Evolutionary conservation across 1,140 invertebrate genomes (phyloP).

Genomic region (Hermetia illucens): DNA sequence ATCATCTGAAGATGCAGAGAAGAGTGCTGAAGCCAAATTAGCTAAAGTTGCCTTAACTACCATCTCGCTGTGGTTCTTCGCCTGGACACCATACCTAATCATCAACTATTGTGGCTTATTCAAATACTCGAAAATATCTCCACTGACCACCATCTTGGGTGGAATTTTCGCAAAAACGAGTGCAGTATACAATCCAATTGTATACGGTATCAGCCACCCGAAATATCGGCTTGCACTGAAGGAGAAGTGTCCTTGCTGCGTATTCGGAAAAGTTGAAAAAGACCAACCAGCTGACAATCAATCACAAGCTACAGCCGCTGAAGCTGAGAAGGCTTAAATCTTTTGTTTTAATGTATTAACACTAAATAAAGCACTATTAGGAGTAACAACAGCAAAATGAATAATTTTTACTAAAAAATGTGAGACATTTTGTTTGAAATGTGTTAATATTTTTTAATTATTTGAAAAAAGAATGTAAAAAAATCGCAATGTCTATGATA

Average conservation of each 20-base stretch:
- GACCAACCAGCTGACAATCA: conserved; percentile 28
- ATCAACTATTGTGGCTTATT: conserved; percentile 68
- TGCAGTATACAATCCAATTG: conserved; percentile 68
- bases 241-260: conserved; percentile 53
- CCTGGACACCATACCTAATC: conserved; percentile 72
- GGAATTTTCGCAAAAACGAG: conserved; percentile 66
- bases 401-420: too few species aligned
- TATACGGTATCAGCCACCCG: conserved; percentile 70
- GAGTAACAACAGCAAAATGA: too few species aligned
- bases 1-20: conserved; percentile 46
- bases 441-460: too few species aligned
- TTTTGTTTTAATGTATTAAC: too few species aligned
- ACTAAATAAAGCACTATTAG: too few species aligned
- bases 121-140: conserved; percentile 45
- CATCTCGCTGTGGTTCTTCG: conserved; percentile 68
- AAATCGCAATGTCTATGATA: too few species aligned
- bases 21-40: conserved; percentile 58
- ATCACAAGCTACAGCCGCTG: conserved; percentile 30
- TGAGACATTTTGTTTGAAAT: too few species aligned
- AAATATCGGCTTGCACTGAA: conserved; percentile 58
- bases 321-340: conserved; percentile 26
- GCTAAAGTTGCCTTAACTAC: conserved; percentile 72
- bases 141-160: conserved; percentile 62
- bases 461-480: too few species aligned
- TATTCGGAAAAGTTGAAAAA: conserved; percentile 34